phyloP scores from a whole-genome alignment of 2,888 invertebrate genomes.

The Apeira syringaria region DNA sequence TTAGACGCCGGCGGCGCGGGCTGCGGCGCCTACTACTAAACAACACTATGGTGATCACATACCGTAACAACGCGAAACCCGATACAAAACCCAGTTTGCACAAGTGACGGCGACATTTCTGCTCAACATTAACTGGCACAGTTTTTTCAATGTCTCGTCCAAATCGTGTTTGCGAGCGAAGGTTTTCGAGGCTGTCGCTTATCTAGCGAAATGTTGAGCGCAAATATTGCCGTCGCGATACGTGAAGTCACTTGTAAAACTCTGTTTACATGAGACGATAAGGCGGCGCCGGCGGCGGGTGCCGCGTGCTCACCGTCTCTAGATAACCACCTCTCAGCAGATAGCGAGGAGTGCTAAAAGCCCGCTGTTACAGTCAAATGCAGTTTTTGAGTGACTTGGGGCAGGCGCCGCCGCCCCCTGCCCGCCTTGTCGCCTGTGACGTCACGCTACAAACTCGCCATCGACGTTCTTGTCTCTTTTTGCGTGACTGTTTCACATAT shows the following conservation, averaged over 20 bases:
- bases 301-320: slow-evolving; percentile 51
- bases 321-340: slow-evolving; percentile 62
- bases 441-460: slow-evolving; percentile 67
- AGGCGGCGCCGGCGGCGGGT: slow-evolving; percentile 78
- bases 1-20: slow-evolving; percentile 24
- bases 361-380: slow-evolving; percentile 65
- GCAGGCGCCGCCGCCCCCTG: slow-evolving; percentile 74
- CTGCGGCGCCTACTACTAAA: slow-evolving; percentile 17
- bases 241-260: slow-evolving; percentile 70
- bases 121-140: slow-evolving; percentile 23
- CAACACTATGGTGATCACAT: too few species aligned
- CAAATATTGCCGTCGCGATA: slow-evolving; percentile 64
- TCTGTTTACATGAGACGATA: slow-evolving; percentile 74
- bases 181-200: slow-evolving; percentile 41
- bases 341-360: slow-evolving; percentile 75
- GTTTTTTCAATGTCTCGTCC: slow-evolving; percentile 37
- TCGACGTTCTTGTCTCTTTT: slow-evolving; percentile 57
- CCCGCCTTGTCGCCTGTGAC: slow-evolving; percentile 80
- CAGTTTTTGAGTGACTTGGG: slow-evolving; percentile 52
- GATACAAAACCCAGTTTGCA: slow-evolving; percentile 42
- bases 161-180: slow-evolving; percentile 44
- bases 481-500: slow-evolving; percentile 72
- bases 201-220: slow-evolving; percentile 70
- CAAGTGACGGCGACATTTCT: slow-evolving; percentile 44
- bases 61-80: slow-evolving; percentile 49